A percentile compares a stretch with the other conserved stretches of the same genome.
These are phyloP conservation scores for Melanerpes aurifrons DNA, from an alignment of 2,113 vertebrate genomes.

Conservation along the genomic window DNA sequence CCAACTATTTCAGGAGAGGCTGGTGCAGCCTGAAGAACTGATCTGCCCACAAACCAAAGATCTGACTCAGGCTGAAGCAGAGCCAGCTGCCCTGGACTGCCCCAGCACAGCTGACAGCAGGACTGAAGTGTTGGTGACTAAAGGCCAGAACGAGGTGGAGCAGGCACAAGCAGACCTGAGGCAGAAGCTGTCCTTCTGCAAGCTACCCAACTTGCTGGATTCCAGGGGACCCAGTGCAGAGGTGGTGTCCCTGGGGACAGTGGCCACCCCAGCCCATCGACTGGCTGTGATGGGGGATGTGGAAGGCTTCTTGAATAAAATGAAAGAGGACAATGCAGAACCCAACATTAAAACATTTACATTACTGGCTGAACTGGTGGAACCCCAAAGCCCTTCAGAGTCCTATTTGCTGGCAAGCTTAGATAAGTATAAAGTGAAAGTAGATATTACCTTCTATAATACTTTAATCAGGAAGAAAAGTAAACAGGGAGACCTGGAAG, in stretches of 20 bases:
- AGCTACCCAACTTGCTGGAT: constrained; percentile 84
- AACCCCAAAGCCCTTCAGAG: constrained; percentile 74
- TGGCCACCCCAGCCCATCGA: constrained; percentile 70
- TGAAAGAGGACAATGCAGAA: constrained; percentile 76
- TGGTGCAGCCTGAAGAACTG: not conserved
- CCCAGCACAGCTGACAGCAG: fast-evolving
- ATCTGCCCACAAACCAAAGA: not conserved
- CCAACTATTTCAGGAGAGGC: constrained; percentile 72
- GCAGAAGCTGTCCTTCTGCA: not conserved
- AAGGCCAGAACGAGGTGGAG: not conserved
- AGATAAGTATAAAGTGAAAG: constrained; percentile 77
- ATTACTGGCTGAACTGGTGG: constrained; percentile 83
- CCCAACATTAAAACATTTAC: constrained; percentile 89
- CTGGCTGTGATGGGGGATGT: constrained; percentile 88
- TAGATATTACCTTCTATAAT: constrained; percentile 90
- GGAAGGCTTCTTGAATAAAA: constrained; percentile 86
- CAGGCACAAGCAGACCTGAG: not conserved
- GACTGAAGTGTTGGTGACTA: not conserved
- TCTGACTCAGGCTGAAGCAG: not conserved
- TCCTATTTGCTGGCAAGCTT: constrained; percentile 78
- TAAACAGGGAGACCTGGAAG: constrained; percentile 80
- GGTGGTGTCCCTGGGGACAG: constrained; percentile 81
- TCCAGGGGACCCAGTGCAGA: not conserved
- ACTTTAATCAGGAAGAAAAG: constrained; percentile 84
- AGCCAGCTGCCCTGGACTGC: not conserved